Percentiles rank a stretch among this genome's conserved stretches.
phyloP scores from a whole-genome alignment of 2,113 vertebrate species.

The Syngnathus typhle region DNA sequence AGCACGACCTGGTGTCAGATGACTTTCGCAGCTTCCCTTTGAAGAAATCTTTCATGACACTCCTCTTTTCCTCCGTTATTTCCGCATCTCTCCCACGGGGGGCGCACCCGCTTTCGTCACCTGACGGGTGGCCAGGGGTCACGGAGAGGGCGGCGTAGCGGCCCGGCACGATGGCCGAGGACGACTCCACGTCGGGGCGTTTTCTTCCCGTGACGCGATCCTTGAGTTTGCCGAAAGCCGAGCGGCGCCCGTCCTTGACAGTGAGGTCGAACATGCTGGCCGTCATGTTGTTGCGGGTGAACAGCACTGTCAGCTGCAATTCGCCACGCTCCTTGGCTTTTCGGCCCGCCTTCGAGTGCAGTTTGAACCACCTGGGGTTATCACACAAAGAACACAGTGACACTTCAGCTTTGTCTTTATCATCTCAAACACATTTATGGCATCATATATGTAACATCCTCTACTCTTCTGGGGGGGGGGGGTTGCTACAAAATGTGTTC shows the following conservation, averaged over 20 bases:
- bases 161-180: constrained; percentile 90
- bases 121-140: constrained; percentile 51
- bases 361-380: constrained; percentile 84
- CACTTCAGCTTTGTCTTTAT: background rate
- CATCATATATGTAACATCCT: background rate
- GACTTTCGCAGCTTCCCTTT: constrained; percentile 81
- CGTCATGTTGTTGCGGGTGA: constrained; percentile 86
- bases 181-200: constrained; percentile 83
- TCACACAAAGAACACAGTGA: constrained; percentile 4
- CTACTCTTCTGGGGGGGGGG: background rate
- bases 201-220: constrained; percentile 88
- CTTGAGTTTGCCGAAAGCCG: constrained; percentile 89
- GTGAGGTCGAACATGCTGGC: constrained; percentile 99
- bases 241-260: constrained; percentile 86
- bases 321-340: constrained; percentile 93
- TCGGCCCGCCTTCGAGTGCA: constrained; percentile 84
- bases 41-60: constrained; percentile 83
- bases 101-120: constrained; percentile 54
- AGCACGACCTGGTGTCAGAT: constrained; percentile 84
- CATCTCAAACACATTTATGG: background rate
- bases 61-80: constrained; percentile 75
- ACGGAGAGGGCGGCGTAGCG: constrained; percentile 68
- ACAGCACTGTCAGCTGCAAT: constrained; percentile 86
- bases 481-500: background rate
- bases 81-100: constrained; percentile 57